Evolutionary conservation across 2,888 invertebrate genomes (phyloP), one percentile per base, ranked within the genome.

Genomic region (Flabesymbios commensalis): DNA sequence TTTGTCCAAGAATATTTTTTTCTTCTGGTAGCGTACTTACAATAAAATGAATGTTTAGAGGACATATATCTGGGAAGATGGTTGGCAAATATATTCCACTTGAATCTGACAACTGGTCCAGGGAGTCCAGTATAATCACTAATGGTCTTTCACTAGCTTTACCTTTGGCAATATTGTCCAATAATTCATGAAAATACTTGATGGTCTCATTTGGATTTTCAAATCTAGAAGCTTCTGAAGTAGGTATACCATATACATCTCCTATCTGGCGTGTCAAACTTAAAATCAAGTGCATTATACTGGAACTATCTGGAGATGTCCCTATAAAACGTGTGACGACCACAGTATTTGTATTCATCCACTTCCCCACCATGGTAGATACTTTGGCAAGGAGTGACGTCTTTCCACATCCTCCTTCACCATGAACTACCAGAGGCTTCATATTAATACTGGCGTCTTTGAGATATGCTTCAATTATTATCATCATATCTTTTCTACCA

Each of bases 271-370:
- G 41, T 28, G 68, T 66, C 2, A 72, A 53, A 32, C 68, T 72
- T 19, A 63, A 32, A 10, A 73, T 51, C 14, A 67, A 55, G 3
- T 54, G 45, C 19, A 67, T 57, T 0, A 72, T 70, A 19, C 68
- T 63, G 2, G 69, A 67, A 17, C 73, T 71, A 24, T 64, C 65
- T 0, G 73, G 68, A 14, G 74, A 72, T 2, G 75, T 74, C 4
- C 74, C 73, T 2, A 74, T 61, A 59, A 72, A 73, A n/a, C 75
- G 49, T 2, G 70, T 45, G 7, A 74, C 63, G 19, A 53, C 53
- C 24, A 53, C 39, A 14, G 53, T 33, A 1, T 53, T 31, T 31
- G 31, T 2, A 26, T 63, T 49, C 29, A 68, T 33, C 66, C 63
- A 63, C 10, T 54, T n/a, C 3, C 31, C 26, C 14, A 63, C 24